phyloP scores from a whole-genome alignment of 2,797 vertebrate species.

The Neosilurus hyrtlii region DNA sequence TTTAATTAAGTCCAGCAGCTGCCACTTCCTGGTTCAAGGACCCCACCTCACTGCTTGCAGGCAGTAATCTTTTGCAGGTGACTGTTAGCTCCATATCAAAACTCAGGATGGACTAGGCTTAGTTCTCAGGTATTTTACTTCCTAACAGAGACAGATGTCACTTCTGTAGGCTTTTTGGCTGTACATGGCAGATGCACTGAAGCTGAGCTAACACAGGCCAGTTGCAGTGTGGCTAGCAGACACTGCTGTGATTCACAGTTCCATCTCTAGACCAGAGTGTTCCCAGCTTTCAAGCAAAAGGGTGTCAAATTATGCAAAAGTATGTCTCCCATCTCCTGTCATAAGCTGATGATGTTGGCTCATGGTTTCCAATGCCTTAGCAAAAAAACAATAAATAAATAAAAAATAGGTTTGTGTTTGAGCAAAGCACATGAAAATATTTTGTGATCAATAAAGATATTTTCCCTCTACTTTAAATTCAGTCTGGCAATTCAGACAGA shows the following conservation, averaged over 20 bases:
- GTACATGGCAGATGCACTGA: slow-evolving; percentile 64
- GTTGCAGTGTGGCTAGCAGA: slow-evolving; percentile 55
- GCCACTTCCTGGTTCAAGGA: slow-evolving; percentile 77
- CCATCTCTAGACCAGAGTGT: slow-evolving; percentile 68
- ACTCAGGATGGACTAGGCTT: slow-evolving; percentile 24
- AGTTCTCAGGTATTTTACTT: slow-evolving; percentile 40
- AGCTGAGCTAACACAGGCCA: slow-evolving; percentile 58
- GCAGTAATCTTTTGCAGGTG: slow-evolving; percentile 77
- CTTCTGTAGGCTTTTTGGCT: slow-evolving; percentile 52
- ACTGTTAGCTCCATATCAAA: slow-evolving; percentile 62
- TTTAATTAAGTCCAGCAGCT: slow-evolving; percentile 87
- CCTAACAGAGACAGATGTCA: slow-evolving; percentile 30
- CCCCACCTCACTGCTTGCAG: slow-evolving; percentile 68
- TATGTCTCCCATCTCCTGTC: slow-evolving; percentile 66
- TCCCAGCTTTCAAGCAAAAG: slow-evolving; percentile 64
- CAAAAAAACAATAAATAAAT: slow-evolving; percentile 41
- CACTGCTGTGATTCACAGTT: slow-evolving; percentile 58
- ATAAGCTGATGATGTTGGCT: slow-evolving; percentile 62
- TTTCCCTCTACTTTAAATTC: slow-evolving; percentile 55
- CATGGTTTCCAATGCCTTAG: slow-evolving; percentile 60
- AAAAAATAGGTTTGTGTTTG: slow-evolving; percentile 52
- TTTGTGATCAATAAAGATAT: slow-evolving; percentile 61
- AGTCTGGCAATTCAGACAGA: slow-evolving; percentile 43
- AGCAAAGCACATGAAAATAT: slow-evolving; percentile 57
- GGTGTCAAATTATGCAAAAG: slow-evolving; percentile 76